A percentile compares a stretch with the other conserved stretches of the same genome.
Conservation (phyloP, 2,888 invertebrate species). For the Odontocerum albicorne region DNA sequence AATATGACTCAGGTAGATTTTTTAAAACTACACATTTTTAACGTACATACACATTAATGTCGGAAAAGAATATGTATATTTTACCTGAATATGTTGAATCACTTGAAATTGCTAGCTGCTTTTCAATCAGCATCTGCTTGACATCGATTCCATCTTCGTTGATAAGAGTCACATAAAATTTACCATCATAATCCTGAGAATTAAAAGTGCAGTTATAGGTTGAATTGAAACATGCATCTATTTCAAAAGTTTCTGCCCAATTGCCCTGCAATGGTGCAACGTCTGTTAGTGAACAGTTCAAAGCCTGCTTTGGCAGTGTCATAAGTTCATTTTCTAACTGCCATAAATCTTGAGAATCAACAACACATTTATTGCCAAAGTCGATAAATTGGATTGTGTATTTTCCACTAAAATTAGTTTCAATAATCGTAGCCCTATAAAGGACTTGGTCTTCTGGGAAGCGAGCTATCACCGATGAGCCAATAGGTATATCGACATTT, state of each 20-base stretch:
- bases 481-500: conserved; percentile 49
- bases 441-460: conserved; percentile 71
- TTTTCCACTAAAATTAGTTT: conserved; percentile 59
- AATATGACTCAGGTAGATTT: too few species aligned
- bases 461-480: conserved; percentile 67
- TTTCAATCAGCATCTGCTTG: conserved; percentile 53
- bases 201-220: conserved; percentile 62
- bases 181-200: conserved; percentile 48
- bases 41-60: too few species aligned
- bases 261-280: conserved; percentile 59
- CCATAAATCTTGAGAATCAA: conserved; percentile 67
- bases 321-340: conserved; percentile 67
- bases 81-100: too few species aligned
- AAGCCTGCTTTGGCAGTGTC: conserved; percentile 68
- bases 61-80: too few species aligned
- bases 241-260: conserved; percentile 59
- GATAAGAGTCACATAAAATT: conserved; percentile 54
- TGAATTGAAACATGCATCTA: conserved; percentile 65
- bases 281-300: conserved; percentile 66
- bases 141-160: conserved; percentile 52
- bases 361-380: conserved; percentile 71
- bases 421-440: conserved; percentile 68
- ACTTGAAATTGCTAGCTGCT: conserved; percentile 45
- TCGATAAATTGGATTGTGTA: conserved; percentile 74
- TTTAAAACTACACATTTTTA: too few species aligned